Evolutionary conservation across 2,888 invertebrate species (phyloP), one percentile per base, ranked within the genome.

Genomic region (Chydorus sphaericus): DNA sequence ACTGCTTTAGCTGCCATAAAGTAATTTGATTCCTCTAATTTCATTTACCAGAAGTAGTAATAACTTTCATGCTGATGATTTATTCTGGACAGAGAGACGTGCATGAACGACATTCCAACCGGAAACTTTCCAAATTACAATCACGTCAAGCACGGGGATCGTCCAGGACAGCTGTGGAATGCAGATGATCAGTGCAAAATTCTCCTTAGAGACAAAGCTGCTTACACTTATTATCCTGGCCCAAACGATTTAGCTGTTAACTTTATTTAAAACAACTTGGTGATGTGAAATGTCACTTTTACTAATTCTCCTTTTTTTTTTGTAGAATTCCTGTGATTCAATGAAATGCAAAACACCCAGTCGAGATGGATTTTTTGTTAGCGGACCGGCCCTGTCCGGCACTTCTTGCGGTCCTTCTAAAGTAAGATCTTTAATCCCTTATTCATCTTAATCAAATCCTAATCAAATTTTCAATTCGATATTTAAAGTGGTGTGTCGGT

Each of bases 331-430:
- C 59, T 86, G 85, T 66, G 73, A 76, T 57, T 81, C 80, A 67
- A 71, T 85, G 51, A 77, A 80, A 61, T 86, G 85, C 65, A 77
- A 79, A 64, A 79, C 81, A 18, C 84, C 85, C 31, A 80, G 82
- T 65, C 75, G 82, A 52, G 77, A 78, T 58, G 85, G 84, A 11
- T 82, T 77, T 70, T 85, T 83, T 67, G 80, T 79, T 66, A 81
- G 85, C 1, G 86, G 86, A 0, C 87, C 87, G 0, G 87, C 87
- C n/a, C 69, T 88, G 31, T 85, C 86, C 59, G 87, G 87, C 48
- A 87, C 86, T 0, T 69, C 76, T 20, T 88, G 87, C 66, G 84
- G 82, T 10, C 66, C 68, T 0, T 72, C 72, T 58, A 78, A 75
- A 73, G 82, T 82, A 23, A 55, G 14, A 5, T 23, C 28, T 39